Percentiles rank a stretch among this genome's conserved stretches.
Conservation (phyloP, 1,140 invertebrate genomes). For the Brachionus angularis region DNA sequence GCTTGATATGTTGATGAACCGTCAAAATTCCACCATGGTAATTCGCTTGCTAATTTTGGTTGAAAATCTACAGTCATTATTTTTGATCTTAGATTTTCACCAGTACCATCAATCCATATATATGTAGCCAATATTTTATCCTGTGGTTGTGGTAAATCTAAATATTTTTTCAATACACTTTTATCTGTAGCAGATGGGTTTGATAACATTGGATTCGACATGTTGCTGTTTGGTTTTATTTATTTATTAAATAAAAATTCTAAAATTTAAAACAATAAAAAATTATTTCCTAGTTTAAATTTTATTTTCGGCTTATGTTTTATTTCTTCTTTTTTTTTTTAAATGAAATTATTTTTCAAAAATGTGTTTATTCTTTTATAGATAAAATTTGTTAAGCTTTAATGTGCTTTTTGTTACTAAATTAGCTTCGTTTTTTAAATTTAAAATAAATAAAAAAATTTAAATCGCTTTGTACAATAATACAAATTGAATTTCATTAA, state of each 20-base stretch:
- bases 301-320: too few relatives aligned
- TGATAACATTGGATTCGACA: slow-evolving; percentile 20
- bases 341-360: too few relatives aligned
- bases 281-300: not conserved
- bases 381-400: too few relatives aligned
- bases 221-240: not conserved
- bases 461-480: slow-evolving; percentile 24
- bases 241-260: too few relatives aligned
- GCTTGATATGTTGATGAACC: slow-evolving; percentile 69
- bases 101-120: slow-evolving; percentile 91
- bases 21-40: slow-evolving; percentile 92
- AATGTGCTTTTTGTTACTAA: too few relatives aligned
- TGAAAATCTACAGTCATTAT: slow-evolving; percentile 75
- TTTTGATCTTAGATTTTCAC: slow-evolving; percentile 79
- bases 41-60: slow-evolving; percentile 71
- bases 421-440: too few relatives aligned
- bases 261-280: not conserved
- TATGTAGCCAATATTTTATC: slow-evolving; percentile 60
- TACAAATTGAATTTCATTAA: not conserved
- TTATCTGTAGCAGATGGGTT: slow-evolving; percentile 14
- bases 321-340: too few relatives aligned
- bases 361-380: too few relatives aligned
- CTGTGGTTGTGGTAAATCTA: not conserved
- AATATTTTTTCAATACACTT: not conserved
- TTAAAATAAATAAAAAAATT: not conserved